phyloP scores from a whole-genome alignment of 1,140 invertebrate species.

The Panagrolaimus sp. region DNA sequence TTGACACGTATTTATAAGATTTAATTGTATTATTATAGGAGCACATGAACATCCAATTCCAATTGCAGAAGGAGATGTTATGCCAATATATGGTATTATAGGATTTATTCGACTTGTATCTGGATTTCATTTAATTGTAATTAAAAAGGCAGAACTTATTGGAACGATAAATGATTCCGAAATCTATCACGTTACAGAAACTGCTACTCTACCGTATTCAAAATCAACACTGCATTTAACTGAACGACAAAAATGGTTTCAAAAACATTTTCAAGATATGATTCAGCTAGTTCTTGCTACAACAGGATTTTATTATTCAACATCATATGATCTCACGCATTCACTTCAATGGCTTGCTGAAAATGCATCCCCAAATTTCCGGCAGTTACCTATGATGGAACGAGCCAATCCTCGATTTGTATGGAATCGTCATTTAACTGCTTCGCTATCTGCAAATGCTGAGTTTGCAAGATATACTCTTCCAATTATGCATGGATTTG shows the following conservation, averaged over 20 bases:
- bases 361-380: constrained; percentile 77
- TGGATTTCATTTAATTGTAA: constrained; percentile 69
- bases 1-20: not conserved
- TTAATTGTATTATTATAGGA: constrained; percentile 26
- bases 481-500: constrained; percentile 57
- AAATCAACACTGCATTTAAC: constrained; percentile 74
- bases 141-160: constrained; percentile 75
- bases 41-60: constrained; percentile 41
- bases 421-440: constrained; percentile 81
- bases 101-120: constrained; percentile 78
- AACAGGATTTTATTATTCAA: constrained; percentile 82
- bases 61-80: constrained; percentile 35
- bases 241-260: constrained; percentile 71
- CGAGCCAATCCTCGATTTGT: constrained; percentile 78
- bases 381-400: constrained; percentile 65
- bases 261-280: constrained; percentile 75
- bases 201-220: constrained; percentile 79
- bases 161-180: constrained; percentile 77
- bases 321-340: constrained; percentile 86
- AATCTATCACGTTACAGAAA: constrained; percentile 75
- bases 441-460: constrained; percentile 58
- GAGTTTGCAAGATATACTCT: constrained; percentile 36
- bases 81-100: constrained; percentile 75
- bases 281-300: constrained; percentile 70
- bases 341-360: constrained; percentile 76